Evolutionary conservation across 2,888 invertebrate genomes (phyloP), one percentile per base, ranked within the genome.

Genomic region (Synergus itoensis): DNA sequence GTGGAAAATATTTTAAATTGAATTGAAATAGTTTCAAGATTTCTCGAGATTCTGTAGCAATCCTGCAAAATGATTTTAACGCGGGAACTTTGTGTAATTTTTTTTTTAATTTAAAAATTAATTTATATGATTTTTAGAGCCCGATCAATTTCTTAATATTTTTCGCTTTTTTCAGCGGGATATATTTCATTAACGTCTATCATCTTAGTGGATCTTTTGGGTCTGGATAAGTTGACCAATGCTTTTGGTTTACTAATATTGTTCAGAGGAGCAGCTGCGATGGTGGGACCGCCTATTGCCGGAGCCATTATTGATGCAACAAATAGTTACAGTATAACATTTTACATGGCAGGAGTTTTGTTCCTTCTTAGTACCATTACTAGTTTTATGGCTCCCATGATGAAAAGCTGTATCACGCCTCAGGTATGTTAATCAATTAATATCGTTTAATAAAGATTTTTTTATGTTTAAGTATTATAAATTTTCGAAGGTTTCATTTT

Each of bases 131-230:
- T 5, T 36, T 36, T 0, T 36, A 36, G 36, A 36, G 5, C 0
- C 5, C 36, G 5, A 36, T 5, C 7, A 76, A 16, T 73, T 16
- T 16, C 14, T 64, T 64, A 43, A 43, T 48, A 4, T 77, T 80
- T 48, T 48, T 48, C 11, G 8, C n/a, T 67, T 79, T 78, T 85
- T 86, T 82, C 94, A 98, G 98, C 99, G 83, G 99, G 99, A 82
- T 99, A 98, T 93, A 99, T 99, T 90, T 99, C 99, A 12, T 94
- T 99, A 80, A 99, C 99, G 63, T 99, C 99, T 75, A 99, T 99
- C 91, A 98, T 99, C 90, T 94, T 99, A 83, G 99, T 99, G 86
- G 99, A 99, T 92, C 94, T 99, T 57, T 94, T 99, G 73, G 99
- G 99, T 1, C 93, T 99, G 91, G 99, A 99, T 91, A 97, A 97